These are phyloP conservation scores for Mongoloraphidia duomilia DNA, from an alignment of 2,888 invertebrate genomes.

Conservation along the genomic window DNA sequence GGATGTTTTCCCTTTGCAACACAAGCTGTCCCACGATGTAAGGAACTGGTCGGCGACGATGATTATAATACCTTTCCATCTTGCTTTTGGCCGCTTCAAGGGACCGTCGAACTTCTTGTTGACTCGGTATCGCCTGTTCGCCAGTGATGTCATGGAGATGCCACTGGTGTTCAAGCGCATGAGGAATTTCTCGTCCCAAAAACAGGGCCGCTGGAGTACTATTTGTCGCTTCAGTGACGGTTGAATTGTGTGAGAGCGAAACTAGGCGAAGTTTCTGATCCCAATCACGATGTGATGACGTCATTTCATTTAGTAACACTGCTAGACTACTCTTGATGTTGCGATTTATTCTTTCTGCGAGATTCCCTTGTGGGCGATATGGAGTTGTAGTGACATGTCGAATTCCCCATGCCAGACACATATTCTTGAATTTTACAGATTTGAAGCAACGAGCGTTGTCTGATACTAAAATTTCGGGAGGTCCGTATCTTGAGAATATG, in stretches of 20 bases:
- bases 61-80: too few species aligned
- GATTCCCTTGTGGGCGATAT: background rate
- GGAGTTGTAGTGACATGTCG: background rate
- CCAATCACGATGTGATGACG: background rate
- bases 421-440: background rate
- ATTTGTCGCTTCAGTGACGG: background rate
- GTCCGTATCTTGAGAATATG: background rate
- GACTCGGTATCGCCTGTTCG: too few species aligned
- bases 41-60: too few species aligned
- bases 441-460: background rate
- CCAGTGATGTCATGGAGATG: background rate
- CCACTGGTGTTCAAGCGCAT: background rate
- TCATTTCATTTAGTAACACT: background rate
- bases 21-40: too few species aligned
- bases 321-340: background rate
- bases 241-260: background rate
- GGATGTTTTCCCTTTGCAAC: too few species aligned
- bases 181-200: background rate
- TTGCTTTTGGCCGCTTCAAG: too few species aligned
- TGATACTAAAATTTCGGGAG: background rate
- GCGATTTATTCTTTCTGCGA: background rate
- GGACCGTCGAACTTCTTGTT: too few species aligned
- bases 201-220: background rate
- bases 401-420: background rate
- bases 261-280: background rate